Base-by-base conservation (phyloP, 2,797 vertebrate genomes). In the Sebastes minor region DNA sequence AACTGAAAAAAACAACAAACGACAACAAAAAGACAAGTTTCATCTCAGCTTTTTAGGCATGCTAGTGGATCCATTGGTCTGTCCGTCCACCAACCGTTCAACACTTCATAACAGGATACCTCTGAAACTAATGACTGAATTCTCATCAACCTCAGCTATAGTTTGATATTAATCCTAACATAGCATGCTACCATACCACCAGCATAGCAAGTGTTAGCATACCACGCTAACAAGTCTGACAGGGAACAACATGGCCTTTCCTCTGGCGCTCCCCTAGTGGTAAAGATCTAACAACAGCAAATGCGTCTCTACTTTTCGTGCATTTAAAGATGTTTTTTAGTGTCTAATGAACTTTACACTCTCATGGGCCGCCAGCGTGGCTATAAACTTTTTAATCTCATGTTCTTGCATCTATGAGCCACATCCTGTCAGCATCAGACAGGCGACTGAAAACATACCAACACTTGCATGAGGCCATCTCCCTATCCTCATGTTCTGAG, bases 401-500 rank as follows among this genome's bases (percentile, higher is more conserved):
- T 27, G 27, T 57, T 83, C 76, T 57, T 82, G 62, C 64, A 80
- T 81, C 53, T 30, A 46, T 81, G 72, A 89, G 62, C 76, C 76
- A 49, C 60, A 49, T 79, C 49, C 74, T 23, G 33, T 79, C 73
- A 23, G 33, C 70, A 57, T 33, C 16, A 32, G 68, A 81, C 64
- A 52, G 63, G 35, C 64, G n/a, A 75, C 65, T 49, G 27, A 84
- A 80, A 74, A 64, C 70, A 75, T 68, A 79, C 46, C 28, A 55
- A 70, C 49, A 78, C 70, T 14, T 85, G 85, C 85, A 88, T 86
- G 84, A 89, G 71, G 52, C 73, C 70, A 90, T 69, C 67, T 78
- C 46, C 13, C 28, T 66, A 4, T 59, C 8, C 16, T 78, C 76
- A 65, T 22, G 5, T 33, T 79, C 53, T 78, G 22, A 74, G 72